Conservation (phyloP, 2,888 invertebrate genomes). For the Eupithecia subumbrata region DNA sequence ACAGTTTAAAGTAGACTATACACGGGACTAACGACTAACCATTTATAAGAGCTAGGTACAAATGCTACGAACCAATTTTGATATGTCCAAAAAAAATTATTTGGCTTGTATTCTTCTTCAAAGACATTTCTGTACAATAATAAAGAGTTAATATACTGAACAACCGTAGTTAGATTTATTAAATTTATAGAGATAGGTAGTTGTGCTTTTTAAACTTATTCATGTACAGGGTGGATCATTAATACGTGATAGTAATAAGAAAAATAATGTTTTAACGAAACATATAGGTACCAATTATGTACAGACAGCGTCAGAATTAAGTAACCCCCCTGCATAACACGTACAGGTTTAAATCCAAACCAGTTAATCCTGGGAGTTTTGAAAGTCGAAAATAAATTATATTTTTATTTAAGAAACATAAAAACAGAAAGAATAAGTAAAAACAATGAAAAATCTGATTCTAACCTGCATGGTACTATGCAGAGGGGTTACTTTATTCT, state of each 20-base stretch:
- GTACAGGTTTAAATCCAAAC: no score
- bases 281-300: not conserved
- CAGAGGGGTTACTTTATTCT: no score
- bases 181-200: not conserved
- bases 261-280: not conserved
- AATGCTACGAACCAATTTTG: not conserved
- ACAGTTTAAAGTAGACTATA: not conserved
- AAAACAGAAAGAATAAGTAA: no score
- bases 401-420: no score
- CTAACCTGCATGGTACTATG: no score
- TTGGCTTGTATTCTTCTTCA: not conserved
- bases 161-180: not conserved
- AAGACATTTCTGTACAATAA: not conserved
- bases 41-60: not conserved
- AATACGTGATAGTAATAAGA: not conserved
- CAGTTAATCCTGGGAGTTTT: no score
- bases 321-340: no score
- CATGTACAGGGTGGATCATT: not conserved
- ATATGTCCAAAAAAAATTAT: not conserved
- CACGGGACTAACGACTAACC: not conserved
- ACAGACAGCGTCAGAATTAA: no score
- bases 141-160: not conserved
- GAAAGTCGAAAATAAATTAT: no score
- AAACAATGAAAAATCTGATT: no score
- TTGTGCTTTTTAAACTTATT: not conserved